Evolutionary conservation across 35 echinoderm and acorn worm genomes (phyloP), one percentile per base, ranked within the genome.

Genomic region (Diadema setosum): DNA sequence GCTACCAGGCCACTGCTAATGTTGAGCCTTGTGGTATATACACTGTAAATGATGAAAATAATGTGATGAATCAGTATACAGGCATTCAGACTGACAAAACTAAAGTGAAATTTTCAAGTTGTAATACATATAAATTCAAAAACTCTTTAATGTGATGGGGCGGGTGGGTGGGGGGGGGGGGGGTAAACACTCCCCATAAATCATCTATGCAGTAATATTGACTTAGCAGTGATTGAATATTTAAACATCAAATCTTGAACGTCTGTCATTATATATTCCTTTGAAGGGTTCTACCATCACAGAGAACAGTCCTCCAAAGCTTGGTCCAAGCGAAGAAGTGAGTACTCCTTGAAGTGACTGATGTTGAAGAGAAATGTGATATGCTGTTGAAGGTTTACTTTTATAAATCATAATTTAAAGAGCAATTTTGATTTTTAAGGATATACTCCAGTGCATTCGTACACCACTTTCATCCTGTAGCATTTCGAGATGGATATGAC

Each of bases 251-350:
- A 2, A 55, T 55, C 0, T 55, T 16, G 12, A 55, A n/a, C 14
- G 12, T 1, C 21, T n/a, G 49, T n/a, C 21, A 12, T 55, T 55
- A 12, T 16, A 55, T 16, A 16, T 55, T 55, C 49, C 49, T 3
- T 83, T 83, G 25, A 6, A 83, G 81, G 81, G 81, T 83, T 23
- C 29, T 83, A 2, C 81, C 81, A 57, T 83, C 81, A 52, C 82
- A 85, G 55, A 55, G 82, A 20, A 58, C 35, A n/a, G 44, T 85
- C 11, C 33, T 85, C 18, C 55, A 85, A 25, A 60, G 30, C 9
- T 42, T 85, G 34, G 82, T 85, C 6, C n/a, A 85, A 20, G 82
- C 82, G 65, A 34, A 85, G 17, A 63, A 59, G 82, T 85, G 65
- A 85, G 82, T 26, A 40, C 8, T 61, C 11, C 9, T 59, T 4